A percentile compares a stretch with the other conserved stretches of the same genome.
Conservation (phyloP, 2,797 vertebrate species). For the Phrynocephalus guinanensis region DNA sequence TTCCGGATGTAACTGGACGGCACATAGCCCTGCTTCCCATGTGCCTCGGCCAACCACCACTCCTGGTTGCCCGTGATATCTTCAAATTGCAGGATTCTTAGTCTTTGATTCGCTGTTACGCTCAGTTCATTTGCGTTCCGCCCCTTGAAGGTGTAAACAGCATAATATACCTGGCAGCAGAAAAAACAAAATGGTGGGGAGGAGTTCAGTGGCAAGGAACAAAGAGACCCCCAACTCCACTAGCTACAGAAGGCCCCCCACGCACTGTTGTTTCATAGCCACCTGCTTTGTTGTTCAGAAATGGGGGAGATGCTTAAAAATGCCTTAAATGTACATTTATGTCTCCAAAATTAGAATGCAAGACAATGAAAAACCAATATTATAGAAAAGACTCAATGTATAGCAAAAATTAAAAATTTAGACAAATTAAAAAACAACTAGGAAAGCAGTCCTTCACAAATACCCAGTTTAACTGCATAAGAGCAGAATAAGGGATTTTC, state of each 20-base stretch:
- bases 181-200: constrained; percentile 18
- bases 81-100: constrained; percentile 93
- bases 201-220: background rate
- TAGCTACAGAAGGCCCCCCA: too few species aligned
- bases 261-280: too few species aligned
- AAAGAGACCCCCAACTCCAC: background rate
- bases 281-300: background rate
- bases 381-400: background rate
- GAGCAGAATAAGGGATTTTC: background rate
- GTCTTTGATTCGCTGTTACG: constrained; percentile 90
- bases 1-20: constrained; percentile 98
- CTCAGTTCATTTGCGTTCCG: constrained; percentile 94
- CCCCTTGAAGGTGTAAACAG: constrained; percentile 93
- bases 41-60: constrained; percentile 95
- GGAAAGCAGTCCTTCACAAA: background rate
- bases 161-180: constrained; percentile 90
- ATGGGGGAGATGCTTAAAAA: background rate
- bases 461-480: background rate
- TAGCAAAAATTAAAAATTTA: background rate
- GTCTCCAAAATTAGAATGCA: background rate
- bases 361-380: background rate
- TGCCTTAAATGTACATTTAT: background rate
- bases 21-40: constrained; percentile 90
- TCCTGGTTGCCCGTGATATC: constrained; percentile 94
- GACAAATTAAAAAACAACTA: background rate